Conservation (phyloP, 2,888 invertebrate genomes). For the Tupiocoris notatus region DNA sequence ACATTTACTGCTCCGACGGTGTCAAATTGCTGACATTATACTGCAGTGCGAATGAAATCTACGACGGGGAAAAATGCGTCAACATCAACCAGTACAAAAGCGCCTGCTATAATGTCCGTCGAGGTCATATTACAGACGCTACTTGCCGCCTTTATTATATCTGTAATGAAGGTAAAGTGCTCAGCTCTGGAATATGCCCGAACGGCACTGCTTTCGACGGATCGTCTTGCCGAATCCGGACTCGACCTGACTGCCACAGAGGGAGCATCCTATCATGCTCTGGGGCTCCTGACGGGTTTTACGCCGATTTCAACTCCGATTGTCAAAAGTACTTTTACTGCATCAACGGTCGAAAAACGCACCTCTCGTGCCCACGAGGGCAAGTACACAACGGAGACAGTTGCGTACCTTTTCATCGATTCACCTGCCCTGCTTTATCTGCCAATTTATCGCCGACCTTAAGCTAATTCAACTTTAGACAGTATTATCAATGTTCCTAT, state of each 20-base stretch:
- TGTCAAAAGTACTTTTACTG: constrained; percentile 63
- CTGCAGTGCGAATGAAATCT: constrained; percentile 56
- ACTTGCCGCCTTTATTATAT: constrained; percentile 10
- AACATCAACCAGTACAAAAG: constrained; percentile 54
- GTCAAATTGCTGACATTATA: constrained; percentile 52
- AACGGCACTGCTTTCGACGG: constrained; percentile 10
- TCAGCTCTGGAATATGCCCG: constrained; percentile 12
- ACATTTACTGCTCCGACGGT: constrained; percentile 62
- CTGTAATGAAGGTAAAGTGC: not conserved
- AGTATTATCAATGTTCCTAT: too few species aligned
- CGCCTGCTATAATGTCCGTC: constrained; percentile 9
- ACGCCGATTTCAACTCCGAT: constrained; percentile 56
- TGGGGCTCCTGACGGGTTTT: constrained; percentile 52
- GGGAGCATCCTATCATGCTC: constrained; percentile 38
- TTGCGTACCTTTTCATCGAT: constrained; percentile 57
- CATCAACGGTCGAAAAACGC: constrained; percentile 58
- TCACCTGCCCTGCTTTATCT: constrained; percentile 55
- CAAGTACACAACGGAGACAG: constrained; percentile 62
- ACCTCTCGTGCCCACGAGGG: constrained; percentile 56
- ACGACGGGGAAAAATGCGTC: constrained; percentile 62
- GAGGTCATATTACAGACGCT: not conserved
- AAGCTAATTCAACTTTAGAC: too few species aligned
- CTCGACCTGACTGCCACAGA: not conserved
- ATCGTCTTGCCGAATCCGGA: constrained; percentile 21
- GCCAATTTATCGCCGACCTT: too few species aligned